Evolutionary conservation across 1,140 invertebrate species (phyloP).

Genomic region (Copidosoma floridanum): DNA sequence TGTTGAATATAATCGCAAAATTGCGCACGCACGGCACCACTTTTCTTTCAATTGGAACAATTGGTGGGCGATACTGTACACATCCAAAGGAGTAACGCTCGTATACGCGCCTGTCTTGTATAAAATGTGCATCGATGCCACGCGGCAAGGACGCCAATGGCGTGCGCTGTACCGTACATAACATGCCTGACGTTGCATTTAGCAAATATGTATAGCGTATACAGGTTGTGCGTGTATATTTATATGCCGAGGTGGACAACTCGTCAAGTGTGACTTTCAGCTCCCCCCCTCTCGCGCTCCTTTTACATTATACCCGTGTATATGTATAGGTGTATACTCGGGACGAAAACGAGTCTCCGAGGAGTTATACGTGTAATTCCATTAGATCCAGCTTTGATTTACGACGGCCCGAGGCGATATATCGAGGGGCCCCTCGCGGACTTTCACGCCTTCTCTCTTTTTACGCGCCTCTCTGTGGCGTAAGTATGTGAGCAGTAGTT

Average conservation of each 20-base stretch:
- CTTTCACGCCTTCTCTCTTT: slow-evolving; percentile 13
- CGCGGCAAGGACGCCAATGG: slow-evolving; percentile 2
- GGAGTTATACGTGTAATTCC: no score
- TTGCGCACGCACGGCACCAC: no score
- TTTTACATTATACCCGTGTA: not conserved
- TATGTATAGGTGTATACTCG: not conserved
- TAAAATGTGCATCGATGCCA: not conserved
- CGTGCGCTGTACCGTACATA: not conserved
- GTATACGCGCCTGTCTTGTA: no score
- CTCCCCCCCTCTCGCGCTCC: not conserved
- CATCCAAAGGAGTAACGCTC: no score
- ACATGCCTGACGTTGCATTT: no score
- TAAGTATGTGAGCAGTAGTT: no score
- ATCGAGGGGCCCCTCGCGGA: slow-evolving; percentile 6
- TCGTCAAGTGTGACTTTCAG: not conserved
- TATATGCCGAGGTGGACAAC: no score
- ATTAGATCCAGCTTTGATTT: slow-evolving; percentile 22
- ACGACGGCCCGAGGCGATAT: slow-evolving; percentile 15
- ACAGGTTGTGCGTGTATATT: no score
- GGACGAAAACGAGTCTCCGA: slow-evolving; percentile 1
- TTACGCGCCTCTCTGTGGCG: not conserved
- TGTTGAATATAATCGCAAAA: no score
- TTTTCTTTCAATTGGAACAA: no score
- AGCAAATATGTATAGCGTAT: no score
- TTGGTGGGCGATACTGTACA: no score